Evolutionary conservation across 2,113 vertebrate species (phyloP), one percentile per base, ranked within the genome.

Genomic region (Excalfactoria chinensis): DNA sequence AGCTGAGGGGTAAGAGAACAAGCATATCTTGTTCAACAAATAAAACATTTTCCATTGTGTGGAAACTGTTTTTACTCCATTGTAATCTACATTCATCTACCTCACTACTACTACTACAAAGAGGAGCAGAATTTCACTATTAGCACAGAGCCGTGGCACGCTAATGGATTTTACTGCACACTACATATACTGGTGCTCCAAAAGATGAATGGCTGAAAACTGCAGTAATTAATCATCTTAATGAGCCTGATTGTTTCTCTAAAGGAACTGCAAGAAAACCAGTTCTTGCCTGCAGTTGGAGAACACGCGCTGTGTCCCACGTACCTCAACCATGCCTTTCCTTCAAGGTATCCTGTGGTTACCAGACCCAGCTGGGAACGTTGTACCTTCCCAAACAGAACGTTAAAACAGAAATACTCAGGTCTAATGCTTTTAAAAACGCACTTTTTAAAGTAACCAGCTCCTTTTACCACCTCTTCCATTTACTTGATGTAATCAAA

Each of bases 221-320:
- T 72, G 75, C 55, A 55, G 76, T 90, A 93, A 95, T 95, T 84
- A 78, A 89, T 94, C 77, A 88, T 55, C 88, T 76, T 88, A 90
- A 93, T 28, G 9, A 92, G 88, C 49, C 81, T 32, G 71, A 70
- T 10, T 89, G 82, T 84, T 96, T 63, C 71, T 83, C 51, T 79
- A 49, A 76, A 94, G 78, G 43, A 88, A 92, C 56, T 5, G 41
- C 23, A 73, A 76, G 35, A n/a, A 69, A 78, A 82, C 22, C 74
- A 89, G 72, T 40, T 69, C 63, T 55, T 70, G 81, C 71, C 34
- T 59, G 13, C 22, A 63, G 44, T 37, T 74, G 82, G 77, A 48
- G 26, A 46, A 60, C 1, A 15, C 11, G 32, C 32, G 21, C 68
- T 18, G 21, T 12, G 25, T 37, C 32, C 55, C 43, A 63, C 68